Evolutionary conservation across 2,113 vertebrate genomes (phyloP).

Genomic region (Eupsittula cactorum): DNA sequence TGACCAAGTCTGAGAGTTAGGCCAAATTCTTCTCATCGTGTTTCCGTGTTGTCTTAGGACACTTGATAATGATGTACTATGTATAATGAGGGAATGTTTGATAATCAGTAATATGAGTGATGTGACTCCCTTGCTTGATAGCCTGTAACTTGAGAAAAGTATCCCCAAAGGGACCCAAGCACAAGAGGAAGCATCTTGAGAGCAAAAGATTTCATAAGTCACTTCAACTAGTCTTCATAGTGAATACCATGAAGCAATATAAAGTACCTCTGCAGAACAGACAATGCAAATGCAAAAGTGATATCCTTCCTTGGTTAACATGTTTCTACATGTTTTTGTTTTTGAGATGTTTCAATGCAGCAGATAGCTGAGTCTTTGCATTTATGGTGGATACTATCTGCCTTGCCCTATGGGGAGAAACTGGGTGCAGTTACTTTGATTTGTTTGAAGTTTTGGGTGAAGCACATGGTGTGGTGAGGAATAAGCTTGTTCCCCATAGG

Average conservation of each 20-base stretch:
- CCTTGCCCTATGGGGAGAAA: not conserved
- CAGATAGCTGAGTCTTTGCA: not conserved
- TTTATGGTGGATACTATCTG: not conserved
- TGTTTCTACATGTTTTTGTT: not conserved
- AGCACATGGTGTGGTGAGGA: not conserved
- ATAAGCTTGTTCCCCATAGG: not conserved
- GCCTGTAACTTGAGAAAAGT: not conserved
- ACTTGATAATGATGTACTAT: rapidly evolving
- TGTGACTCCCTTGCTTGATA: not conserved
- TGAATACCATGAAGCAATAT: not conserved
- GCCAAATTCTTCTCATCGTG: not conserved
- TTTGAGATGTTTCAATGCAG: not conserved
- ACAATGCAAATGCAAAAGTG: not conserved
- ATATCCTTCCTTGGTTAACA: not conserved
- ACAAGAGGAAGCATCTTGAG: not conserved
- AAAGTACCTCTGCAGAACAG: not conserved
- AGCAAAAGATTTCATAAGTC: not conserved
- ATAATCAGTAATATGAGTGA: not conserved
- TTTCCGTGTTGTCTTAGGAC: not conserved
- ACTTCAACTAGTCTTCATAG: not conserved
- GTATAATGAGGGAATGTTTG: not conserved
- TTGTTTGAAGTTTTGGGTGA: not conserved
- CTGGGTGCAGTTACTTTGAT: not conserved
- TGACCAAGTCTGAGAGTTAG: not conserved
- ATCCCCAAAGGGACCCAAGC: not conserved